These are phyloP conservation scores for Amphipoea oculea DNA, from an alignment of 2,888 invertebrate species.

Conservation along the genomic window DNA sequence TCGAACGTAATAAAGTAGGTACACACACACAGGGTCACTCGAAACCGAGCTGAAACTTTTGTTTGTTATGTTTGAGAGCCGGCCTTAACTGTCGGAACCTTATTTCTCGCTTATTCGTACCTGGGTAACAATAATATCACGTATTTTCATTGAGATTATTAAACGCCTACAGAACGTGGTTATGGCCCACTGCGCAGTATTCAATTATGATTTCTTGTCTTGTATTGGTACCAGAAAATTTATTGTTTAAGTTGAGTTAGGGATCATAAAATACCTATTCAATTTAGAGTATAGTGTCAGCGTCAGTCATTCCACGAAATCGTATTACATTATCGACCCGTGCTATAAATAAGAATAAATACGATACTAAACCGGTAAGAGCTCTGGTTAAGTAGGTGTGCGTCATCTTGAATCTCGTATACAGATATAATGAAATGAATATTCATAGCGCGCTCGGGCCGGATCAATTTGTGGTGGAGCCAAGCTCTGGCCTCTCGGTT, in stretches of 20 bases:
- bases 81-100: constrained; percentile 52
- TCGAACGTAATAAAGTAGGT: constrained; percentile 69
- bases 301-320: constrained; percentile 69
- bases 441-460: constrained; percentile 83
- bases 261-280: constrained; percentile 62
- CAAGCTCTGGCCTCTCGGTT: constrained; percentile 82
- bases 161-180: constrained; percentile 61
- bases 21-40: constrained; percentile 65
- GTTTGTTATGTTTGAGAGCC: constrained; percentile 66
- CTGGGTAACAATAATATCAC: constrained; percentile 59
- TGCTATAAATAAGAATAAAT: constrained; percentile 77
- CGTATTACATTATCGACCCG: constrained; percentile 71
- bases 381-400: constrained; percentile 74
- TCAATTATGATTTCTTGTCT: constrained; percentile 63
- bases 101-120: constrained; percentile 58
- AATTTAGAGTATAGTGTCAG: constrained; percentile 55
- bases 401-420: constrained; percentile 81
- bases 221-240: constrained; percentile 45
- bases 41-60: constrained; percentile 66
- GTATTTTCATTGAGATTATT: constrained; percentile 61
- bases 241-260: constrained; percentile 53
- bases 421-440: constrained; percentile 83
- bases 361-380: constrained; percentile 76
- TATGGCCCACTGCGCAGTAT: constrained; percentile 47
- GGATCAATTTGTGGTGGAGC: constrained; percentile 82